Conservation (phyloP, 2,888 invertebrate species). For the Synanthedon formicaeformis region DNA sequence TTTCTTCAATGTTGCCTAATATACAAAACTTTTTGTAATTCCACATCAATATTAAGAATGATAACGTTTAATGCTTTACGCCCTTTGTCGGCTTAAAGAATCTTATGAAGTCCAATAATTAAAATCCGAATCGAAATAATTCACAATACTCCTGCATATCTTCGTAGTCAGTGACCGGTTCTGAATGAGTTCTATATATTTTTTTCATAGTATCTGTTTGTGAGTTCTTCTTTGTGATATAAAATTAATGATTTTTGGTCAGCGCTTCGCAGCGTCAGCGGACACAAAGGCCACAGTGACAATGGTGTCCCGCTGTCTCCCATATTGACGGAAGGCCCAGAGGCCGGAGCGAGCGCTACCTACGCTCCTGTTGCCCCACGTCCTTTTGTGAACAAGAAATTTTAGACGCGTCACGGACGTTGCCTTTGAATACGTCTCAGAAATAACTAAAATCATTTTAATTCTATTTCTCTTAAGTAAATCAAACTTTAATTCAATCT, state of each 20-base stretch:
- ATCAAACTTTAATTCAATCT: too few relatives aligned
- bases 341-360: conserved; percentile 39
- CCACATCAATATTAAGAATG: neutral
- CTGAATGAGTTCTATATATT: conserved; percentile 55
- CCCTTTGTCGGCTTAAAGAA: conserved; percentile 15
- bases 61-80: conserved; percentile 1
- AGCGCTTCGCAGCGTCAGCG: conserved; percentile 50
- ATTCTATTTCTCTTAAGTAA: too few relatives aligned
- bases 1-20: too few relatives aligned
- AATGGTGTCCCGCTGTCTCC: conserved; percentile 67
- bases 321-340: conserved; percentile 58
- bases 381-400: conserved; percentile 52
- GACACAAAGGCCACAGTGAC: conserved; percentile 55
- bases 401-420: conserved; percentile 53
- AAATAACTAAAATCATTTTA: too few relatives aligned
- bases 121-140: conserved; percentile 48
- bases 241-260: conserved; percentile 70
- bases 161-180: conserved; percentile 52
- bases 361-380: conserved; percentile 46
- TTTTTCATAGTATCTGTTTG: conserved; percentile 62
- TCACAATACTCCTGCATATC: conserved; percentile 16
- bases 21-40: neutral
- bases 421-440: too few relatives aligned
- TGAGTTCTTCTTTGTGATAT: conserved; percentile 68
- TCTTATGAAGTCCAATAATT: conserved; percentile 38